phyloP scores from a whole-genome alignment of 2,113 vertebrate species.

The Bufo bufo region DNA sequence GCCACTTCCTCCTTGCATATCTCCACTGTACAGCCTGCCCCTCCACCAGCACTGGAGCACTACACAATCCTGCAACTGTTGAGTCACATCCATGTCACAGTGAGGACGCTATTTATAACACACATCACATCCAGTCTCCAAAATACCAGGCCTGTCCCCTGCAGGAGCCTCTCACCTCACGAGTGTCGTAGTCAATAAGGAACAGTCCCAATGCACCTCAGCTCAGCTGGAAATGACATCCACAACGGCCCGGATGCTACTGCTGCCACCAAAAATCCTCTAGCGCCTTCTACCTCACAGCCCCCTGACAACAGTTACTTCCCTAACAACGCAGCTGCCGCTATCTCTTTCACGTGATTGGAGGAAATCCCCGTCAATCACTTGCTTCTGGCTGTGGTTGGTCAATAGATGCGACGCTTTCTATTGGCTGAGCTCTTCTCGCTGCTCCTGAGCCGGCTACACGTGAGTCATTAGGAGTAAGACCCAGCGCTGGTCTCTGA shows the following conservation, averaged over 20 bases:
- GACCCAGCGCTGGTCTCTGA: background rate
- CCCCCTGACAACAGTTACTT: conserved; percentile 39
- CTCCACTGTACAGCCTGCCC: background rate
- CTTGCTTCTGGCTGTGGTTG: background rate
- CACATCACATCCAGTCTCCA: background rate
- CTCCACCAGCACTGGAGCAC: no score
- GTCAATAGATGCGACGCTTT: background rate
- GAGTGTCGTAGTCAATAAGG: background rate
- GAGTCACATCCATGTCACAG: conserved; percentile 3
- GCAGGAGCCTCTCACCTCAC: conserved; percentile 20
- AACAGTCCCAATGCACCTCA: background rate
- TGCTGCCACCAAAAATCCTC: background rate
- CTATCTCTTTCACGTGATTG: background rate
- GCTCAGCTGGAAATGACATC: conserved; percentile 7
- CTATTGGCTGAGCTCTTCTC: background rate
- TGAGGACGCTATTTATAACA: background rate
- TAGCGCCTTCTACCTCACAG: conserved; percentile 18
- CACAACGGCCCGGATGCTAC: background rate
- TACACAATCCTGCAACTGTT: background rate
- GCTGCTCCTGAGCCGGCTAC: background rate
- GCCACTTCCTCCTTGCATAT: no score
- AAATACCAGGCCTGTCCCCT: background rate
- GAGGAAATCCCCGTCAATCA: conserved; percentile 26
- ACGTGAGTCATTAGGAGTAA: conserved; percentile 3
- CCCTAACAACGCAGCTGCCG: conserved; percentile 41